Evolutionary conservation across 2,888 invertebrate species (phyloP).

Genomic region (Antheraea yamamai): DNA sequence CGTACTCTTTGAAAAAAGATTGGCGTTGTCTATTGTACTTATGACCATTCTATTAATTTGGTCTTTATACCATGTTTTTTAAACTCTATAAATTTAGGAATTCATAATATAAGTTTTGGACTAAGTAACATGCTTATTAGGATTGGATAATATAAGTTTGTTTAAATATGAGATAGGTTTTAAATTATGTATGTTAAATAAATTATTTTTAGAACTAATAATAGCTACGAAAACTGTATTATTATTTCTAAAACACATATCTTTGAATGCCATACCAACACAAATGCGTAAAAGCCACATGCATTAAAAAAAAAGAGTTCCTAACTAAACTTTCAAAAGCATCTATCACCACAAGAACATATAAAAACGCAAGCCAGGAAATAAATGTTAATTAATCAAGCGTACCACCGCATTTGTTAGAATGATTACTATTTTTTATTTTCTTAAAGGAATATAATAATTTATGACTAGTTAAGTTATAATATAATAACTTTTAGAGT

Average conservation of each 20-base stretch:
- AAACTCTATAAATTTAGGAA: background rate
- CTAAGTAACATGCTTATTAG: background rate
- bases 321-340: background rate
- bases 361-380: background rate
- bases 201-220: background rate
- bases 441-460: background rate
- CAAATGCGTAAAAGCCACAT: background rate
- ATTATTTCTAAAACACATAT: background rate
- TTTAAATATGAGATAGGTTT: background rate
- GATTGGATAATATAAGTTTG: slow-evolving; percentile 7
- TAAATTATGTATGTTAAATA: slow-evolving; percentile 7
- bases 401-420: background rate
- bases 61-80: slow-evolving; percentile 1
- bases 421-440: background rate
- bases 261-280: background rate
- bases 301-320: background rate
- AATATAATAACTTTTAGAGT: background rate
- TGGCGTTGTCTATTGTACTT: background rate
- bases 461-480: background rate
- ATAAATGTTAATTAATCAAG: background rate
- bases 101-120: background rate
- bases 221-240: background rate
- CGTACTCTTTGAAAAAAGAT: background rate
- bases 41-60: background rate
- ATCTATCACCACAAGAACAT: background rate